A percentile compares a stretch with the other conserved stretches of the same genome.
phyloP scores from a whole-genome alignment of 2,113 vertebrate genomes.

The Nibea coibor region DNA sequence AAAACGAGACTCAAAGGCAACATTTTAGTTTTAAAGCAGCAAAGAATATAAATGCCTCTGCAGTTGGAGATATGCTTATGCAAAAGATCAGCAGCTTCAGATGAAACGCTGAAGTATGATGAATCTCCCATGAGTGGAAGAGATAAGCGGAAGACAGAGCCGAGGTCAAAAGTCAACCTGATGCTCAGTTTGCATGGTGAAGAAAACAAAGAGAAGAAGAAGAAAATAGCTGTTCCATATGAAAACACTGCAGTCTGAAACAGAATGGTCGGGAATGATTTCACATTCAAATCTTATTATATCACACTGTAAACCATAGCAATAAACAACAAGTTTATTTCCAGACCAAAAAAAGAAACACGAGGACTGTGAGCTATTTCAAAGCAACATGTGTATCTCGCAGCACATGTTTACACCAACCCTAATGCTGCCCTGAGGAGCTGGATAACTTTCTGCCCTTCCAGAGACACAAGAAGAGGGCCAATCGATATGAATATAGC shows the following conservation, averaged over 20 bases:
- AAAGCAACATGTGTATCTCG: constrained; percentile 54
- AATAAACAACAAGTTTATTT: constrained; percentile 33
- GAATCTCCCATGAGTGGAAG: constrained; percentile 9
- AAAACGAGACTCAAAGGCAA: neutral
- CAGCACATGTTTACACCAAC: constrained; percentile 45
- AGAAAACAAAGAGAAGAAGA: constrained; percentile 26
- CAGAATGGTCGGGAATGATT: neutral
- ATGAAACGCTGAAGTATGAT: constrained; percentile 8
- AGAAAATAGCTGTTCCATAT: neutral
- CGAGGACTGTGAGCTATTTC: constrained; percentile 29
- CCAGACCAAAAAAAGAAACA: constrained; percentile 24
- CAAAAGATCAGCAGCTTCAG: constrained; percentile 14
- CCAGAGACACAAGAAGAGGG: constrained; percentile 46
- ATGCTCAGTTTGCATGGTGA: constrained; percentile 4
- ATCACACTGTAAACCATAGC: neutral
- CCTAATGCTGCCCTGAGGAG: constrained; percentile 39
- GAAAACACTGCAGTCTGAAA: constrained; percentile 9
- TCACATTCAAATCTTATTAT: constrained; percentile 8
- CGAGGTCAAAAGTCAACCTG: constrained; percentile 47
- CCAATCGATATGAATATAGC: constrained; percentile 55
- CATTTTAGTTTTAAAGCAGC: neutral
- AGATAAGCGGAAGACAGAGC: constrained; percentile 2
- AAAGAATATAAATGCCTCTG: neutral
- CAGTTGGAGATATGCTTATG: neutral
- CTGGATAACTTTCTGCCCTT: constrained; percentile 32